Evolutionary conservation across 2,113 vertebrate species (phyloP), one percentile per base, ranked within the genome.

Genomic region (Syngnathus scovelli): DNA sequence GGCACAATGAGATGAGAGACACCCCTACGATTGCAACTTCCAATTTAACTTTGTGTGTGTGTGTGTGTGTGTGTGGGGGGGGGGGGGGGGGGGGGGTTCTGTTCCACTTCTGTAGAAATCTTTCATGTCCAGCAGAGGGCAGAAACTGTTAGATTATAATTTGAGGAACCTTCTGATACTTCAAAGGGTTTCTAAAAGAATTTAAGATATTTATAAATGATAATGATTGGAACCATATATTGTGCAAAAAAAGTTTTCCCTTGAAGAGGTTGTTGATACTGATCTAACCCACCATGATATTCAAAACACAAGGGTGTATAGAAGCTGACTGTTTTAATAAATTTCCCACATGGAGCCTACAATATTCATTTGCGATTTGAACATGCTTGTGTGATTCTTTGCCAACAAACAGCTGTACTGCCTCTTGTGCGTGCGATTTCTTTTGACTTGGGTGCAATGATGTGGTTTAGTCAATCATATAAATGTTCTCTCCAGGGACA

Each of bases 101-200:
- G 41, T 56, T n/a, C 44, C 8, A 58, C 8, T 60, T 33, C 46
- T 74, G 71, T 43, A 56, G 13, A 18, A 67, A 8, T 65, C 11
- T 0, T 0, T 7, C 21, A 16, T 0, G 6, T 37, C 76, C 87
- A 82, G 71, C 76, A 88, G 87, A 70, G 80, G 59, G 80, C 80
- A 77, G 16, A 43, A 78, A 69, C 71, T 44, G 71, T 78, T 60
- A 72, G 44, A 46, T 48, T 74, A 75, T 78, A 0, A 2, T 43
- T 18, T 46, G 0, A 48, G 5, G 36, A 6, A 0, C 0, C 3
- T 0, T 46, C 38, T 41, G 4, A 46, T 43, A 43, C 41, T 13
- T 43, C 41, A 43, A 2, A 12, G 12, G 9, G 41, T 11, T 4
- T 43, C 16, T 15, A 16, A 48, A 48, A 48, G 13, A 6, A 48